Evolutionary conservation across 37 sponge, comb jelly and placozoan genomes (phyloP).

Genomic region (Sycon ciliatum): DNA sequence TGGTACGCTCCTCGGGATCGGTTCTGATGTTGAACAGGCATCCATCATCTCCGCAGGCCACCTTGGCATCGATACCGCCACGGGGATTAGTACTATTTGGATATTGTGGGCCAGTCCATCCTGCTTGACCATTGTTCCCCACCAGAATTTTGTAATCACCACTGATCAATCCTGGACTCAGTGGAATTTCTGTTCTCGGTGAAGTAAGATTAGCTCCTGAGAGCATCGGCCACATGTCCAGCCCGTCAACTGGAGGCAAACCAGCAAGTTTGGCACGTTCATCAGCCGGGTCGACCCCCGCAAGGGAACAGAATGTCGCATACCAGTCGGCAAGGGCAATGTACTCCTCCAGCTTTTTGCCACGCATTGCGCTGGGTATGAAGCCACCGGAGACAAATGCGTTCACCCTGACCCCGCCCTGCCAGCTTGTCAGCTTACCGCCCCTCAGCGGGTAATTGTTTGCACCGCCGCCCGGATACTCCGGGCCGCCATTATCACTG

Average conservation of each 20-base stretch:
- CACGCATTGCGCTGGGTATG: constrained; percentile 25
- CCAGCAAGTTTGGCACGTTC: constrained; percentile 2
- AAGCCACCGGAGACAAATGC: constrained; percentile 18
- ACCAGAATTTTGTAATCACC: constrained; percentile 26
- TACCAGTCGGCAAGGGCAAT: constrained; percentile 25
- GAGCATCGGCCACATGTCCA: constrained; percentile 23
- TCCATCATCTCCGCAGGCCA: constrained; percentile 10
- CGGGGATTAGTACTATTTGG: constrained; percentile 20
- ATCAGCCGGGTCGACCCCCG: constrained; percentile 33
- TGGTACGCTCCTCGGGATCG: constrained; percentile 28
- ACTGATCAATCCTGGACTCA: constrained; percentile 20
- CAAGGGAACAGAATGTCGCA: constrained; percentile 23
- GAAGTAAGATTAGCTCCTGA: constrained; percentile 2
- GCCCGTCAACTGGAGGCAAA: constrained; percentile 21
- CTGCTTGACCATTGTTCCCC: constrained; percentile 11
- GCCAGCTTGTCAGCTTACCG: constrained; percentile 25
- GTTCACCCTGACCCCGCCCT: constrained; percentile 17
- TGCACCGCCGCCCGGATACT: constrained; percentile 29
- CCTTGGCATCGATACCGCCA: constrained; percentile 20
- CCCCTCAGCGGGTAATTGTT: constrained; percentile 38
- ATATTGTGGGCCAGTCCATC: constrained; percentile 37
- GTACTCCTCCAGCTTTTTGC: constrained; percentile 23
- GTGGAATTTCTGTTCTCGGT: constrained; percentile 11
- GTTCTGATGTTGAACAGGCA: constrained; percentile 28
- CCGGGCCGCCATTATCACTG: constrained; percentile 35